phyloP scores from a whole-genome alignment of 2,888 invertebrate species.

The Aquatica leii region DNA sequence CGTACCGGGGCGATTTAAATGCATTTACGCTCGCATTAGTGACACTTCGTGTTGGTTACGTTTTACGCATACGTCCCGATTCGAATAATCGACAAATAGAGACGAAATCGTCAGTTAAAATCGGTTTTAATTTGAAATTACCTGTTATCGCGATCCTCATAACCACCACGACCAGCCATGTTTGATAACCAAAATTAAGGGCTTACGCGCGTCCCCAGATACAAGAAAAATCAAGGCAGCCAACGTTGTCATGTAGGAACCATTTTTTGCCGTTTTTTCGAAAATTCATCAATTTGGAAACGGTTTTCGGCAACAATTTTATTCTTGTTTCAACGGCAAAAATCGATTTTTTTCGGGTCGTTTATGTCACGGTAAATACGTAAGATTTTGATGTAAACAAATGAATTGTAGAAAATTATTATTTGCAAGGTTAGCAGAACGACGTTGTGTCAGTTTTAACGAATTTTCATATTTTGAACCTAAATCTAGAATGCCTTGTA shows the following conservation, averaged over 20 bases:
- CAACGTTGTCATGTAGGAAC: slow-evolving; percentile 49
- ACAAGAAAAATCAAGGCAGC: slow-evolving; percentile 46
- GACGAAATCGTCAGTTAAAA: no score
- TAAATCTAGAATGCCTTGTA: no score
- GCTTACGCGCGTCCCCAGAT: slow-evolving; percentile 51
- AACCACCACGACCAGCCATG: slow-evolving; percentile 90
- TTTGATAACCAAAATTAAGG: slow-evolving; percentile 64
- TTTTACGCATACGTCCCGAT: no score
- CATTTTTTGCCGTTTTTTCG: slow-evolving; percentile 36
- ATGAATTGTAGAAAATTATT: background rate
- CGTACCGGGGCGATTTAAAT: no score
- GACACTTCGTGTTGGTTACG: no score
- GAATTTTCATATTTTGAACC: no score
- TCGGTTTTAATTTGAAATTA: slow-evolving; percentile 52
- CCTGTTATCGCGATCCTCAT: slow-evolving; percentile 83
- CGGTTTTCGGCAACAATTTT: background rate
- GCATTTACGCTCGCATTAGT: no score
- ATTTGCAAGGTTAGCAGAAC: background rate
- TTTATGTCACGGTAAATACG: background rate
- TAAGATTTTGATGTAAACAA: slow-evolving; percentile 1
- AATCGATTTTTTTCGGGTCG: background rate
- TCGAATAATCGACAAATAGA: slow-evolving; percentile 4
- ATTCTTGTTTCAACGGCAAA: background rate
- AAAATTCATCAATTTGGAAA: background rate
- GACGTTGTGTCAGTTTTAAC: no score